These are phyloP conservation scores for Sebastes ruberrimus DNA, from an alignment of 2,797 vertebrate genomes.

Conservation along the genomic window DNA sequence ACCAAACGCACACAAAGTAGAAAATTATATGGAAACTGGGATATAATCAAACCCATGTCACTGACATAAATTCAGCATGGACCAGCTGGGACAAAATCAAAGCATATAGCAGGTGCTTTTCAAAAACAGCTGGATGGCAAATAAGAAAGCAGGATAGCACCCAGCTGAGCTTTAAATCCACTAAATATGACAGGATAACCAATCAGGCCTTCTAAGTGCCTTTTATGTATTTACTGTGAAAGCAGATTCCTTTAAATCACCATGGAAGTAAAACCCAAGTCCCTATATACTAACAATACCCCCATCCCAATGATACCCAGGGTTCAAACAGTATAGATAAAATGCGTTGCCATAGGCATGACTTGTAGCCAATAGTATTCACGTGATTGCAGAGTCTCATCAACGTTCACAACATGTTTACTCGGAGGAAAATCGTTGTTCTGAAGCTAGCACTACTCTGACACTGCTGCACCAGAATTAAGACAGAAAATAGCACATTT, in stretches of 20 bases:
- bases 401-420: slow-evolving; percentile 9
- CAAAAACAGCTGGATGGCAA: slow-evolving; percentile 60
- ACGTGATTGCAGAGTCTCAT: slow-evolving; percentile 53
- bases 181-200: slow-evolving; percentile 47
- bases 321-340: slow-evolving; percentile 56
- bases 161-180: slow-evolving; percentile 46
- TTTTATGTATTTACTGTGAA: slow-evolving; percentile 41
- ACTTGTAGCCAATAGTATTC: slow-evolving; percentile 56
- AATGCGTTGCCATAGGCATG: slow-evolving; percentile 43
- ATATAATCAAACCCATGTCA: slow-evolving; percentile 53
- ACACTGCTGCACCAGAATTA: slow-evolving; percentile 34
- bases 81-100: slow-evolving; percentile 46
- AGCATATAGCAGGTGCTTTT: slow-evolving; percentile 49
- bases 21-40: slow-evolving; percentile 50
- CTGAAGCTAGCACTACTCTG: slow-evolving; percentile 12
- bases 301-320: slow-evolving; percentile 40
- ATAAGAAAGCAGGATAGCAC: slow-evolving; percentile 49
- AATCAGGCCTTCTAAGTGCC: slow-evolving; percentile 55
- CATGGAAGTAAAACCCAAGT: slow-evolving; percentile 52
- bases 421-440: slow-evolving; percentile 10
- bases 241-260: slow-evolving; percentile 45
- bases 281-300: slow-evolving; percentile 41
- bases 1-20: slow-evolving; percentile 54
- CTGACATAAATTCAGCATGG: slow-evolving; percentile 50
- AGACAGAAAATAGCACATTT: slow-evolving; percentile 43